phyloP scores from a whole-genome alignment of 2,797 vertebrate genomes.

The Limnodromus scolopaceus region DNA sequence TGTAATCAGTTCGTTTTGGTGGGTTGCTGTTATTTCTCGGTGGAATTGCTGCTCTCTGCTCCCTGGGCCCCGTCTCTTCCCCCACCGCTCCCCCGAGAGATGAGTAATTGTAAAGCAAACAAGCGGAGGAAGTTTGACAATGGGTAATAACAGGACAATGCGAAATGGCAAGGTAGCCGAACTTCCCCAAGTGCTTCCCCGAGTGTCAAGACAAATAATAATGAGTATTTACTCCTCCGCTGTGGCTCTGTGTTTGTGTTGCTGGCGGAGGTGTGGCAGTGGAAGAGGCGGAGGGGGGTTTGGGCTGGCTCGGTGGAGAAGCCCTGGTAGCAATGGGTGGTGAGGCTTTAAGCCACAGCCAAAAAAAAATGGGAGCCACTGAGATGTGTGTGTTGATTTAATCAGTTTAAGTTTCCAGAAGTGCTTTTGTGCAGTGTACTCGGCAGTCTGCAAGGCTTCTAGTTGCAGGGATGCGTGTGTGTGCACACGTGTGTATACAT shows the following conservation, averaged over 20 bases:
- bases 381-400: background rate
- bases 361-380: background rate
- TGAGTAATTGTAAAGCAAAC: conserved; percentile 43
- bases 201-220: background rate
- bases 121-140: background rate
- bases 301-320: background rate
- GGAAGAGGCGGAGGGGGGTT: accelerated
- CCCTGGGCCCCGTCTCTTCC: background rate
- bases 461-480: too few relatives aligned
- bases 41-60: conserved; percentile 21
- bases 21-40: background rate
- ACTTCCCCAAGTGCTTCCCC: background rate
- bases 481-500: accelerated
- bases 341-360: accelerated
- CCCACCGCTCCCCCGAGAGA: background rate
- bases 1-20: conserved; percentile 37
- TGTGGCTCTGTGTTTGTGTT: background rate
- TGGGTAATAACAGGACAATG: conserved; percentile 2
- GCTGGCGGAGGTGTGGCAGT: background rate
- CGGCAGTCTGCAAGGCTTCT: background rate
- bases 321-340: accelerated
- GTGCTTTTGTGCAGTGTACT: background rate
- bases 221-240: background rate
- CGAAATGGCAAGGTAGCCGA: conserved; percentile 3
- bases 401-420: background rate